These are phyloP conservation scores for Damaliscus lunatus DNA, from an alignment of 2,113 vertebrate species.

Conservation along the genomic window DNA sequence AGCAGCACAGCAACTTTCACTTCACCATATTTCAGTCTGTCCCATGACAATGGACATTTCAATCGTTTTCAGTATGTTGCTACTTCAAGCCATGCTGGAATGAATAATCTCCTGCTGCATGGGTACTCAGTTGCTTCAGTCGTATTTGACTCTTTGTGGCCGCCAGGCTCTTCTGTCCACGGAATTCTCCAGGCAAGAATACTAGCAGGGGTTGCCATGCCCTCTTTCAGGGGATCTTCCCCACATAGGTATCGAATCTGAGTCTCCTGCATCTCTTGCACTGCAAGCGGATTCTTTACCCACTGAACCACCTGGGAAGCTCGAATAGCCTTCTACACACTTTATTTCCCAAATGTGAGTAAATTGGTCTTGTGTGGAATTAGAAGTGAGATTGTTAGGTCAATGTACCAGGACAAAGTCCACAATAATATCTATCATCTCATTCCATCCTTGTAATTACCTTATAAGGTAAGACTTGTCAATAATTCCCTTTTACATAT, in stretches of 20 bases:
- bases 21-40: neutral
- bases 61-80: neutral
- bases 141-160: rapidly evolving
- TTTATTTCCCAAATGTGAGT: neutral
- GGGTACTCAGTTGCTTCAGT: neutral
- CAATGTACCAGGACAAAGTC: neutral
- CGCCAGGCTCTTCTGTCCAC: neutral
- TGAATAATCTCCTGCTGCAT: neutral
- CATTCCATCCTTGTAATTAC: neutral
- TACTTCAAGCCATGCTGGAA: neutral
- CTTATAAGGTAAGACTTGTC: neutral
- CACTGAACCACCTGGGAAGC: neutral
- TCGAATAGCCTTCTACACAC: neutral
- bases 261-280: neutral
- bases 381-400: neutral
- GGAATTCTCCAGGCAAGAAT: neutral
- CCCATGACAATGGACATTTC: neutral
- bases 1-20: neutral
- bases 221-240: neutral
- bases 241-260: neutral
- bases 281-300: neutral
- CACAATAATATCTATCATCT: neutral
- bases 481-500: neutral
- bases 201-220: neutral
- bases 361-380: neutral